Conservation (phyloP, 2,797 vertebrate species). For the Echiichthys vipera region DNA sequence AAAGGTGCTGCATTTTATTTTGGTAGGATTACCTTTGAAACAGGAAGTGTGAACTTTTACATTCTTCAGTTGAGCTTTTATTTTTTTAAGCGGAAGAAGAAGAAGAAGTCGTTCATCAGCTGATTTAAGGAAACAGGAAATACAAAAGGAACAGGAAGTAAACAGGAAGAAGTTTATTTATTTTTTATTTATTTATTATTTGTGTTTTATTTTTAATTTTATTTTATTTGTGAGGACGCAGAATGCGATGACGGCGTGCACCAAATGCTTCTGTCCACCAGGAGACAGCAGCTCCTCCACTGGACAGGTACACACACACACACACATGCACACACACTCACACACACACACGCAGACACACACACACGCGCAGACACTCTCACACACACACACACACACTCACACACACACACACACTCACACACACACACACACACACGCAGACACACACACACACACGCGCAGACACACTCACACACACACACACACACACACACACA, state of each 20-base stretch:
- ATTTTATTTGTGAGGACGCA: not conserved
- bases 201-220: not conserved
- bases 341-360: not conserved
- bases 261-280: constrained; percentile 44
- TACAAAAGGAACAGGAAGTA: not conserved
- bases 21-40: not conserved
- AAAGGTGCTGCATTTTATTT: not conserved
- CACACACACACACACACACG: constrained; percentile 1
- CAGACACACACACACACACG: not conserved
- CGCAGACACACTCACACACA: constrained; percentile 2
- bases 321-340: not conserved
- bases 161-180: not conserved
- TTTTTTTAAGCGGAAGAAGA: not conserved
- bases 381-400: not conserved
- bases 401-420: constrained; percentile 4
- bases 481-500: constrained; percentile 5
- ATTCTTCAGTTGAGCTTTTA: not conserved
- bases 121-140: not conserved
- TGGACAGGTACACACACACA: constrained; percentile 52
- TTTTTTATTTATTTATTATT: not conserved
- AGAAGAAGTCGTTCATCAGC: not conserved
- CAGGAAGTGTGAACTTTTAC: not conserved
- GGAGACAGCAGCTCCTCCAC: constrained; percentile 42
- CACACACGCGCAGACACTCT: not conserved
- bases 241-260: constrained; percentile 34